Base-by-base conservation (phyloP, 2,888 invertebrate species). In the Blomia tropicalis region DNA sequence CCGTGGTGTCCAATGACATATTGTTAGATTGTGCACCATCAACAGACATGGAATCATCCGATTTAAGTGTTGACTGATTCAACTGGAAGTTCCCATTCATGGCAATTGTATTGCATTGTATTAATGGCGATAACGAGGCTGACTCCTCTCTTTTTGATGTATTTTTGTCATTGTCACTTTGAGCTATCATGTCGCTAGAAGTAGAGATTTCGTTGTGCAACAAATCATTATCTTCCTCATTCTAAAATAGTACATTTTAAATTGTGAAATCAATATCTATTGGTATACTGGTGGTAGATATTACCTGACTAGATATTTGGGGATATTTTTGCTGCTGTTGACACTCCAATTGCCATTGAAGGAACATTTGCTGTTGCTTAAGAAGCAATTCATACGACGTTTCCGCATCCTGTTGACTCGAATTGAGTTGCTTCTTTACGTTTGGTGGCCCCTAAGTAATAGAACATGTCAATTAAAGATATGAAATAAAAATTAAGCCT, bases 321-420 rank as follows among this genome's bases (percentile, higher is more conserved):
- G 84, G 84, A 73, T 83, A 84, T 77, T 79, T 68, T 59, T 67
- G 66, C n/a, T n/a, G n/a, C n/a, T n/a, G n/a, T 51, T 68, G 68
- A 66, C 64, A 67, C 51, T 89, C 87, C 65, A 88, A 76, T 73
- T 86, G 84, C 80, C 83, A 84, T 73, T 89, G 88, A 61, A 95
- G 80, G 65, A 93, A 82, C 69, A 95, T 76, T 72, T 92, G 92
- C 73, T 95, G 95, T 72, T 95, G 95, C 71, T 93, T 87, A 66
- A 95, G 78, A 61, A 92, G 80, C 68, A 92, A 76, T 74, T 92
- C 89, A 75, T 92, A 92, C 7, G 87, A 87, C 5, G 87, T 88
- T 75, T 91, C 90, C 5, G 61, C 56, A 25, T 7, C 27, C 17
- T 62, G 47, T 58, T 51, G 64, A 43, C 60, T 53, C 11, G 59